These are phyloP conservation scores for Poecilus cupreus DNA, from an alignment of 2,888 invertebrate genomes.

Conservation along the genomic window DNA sequence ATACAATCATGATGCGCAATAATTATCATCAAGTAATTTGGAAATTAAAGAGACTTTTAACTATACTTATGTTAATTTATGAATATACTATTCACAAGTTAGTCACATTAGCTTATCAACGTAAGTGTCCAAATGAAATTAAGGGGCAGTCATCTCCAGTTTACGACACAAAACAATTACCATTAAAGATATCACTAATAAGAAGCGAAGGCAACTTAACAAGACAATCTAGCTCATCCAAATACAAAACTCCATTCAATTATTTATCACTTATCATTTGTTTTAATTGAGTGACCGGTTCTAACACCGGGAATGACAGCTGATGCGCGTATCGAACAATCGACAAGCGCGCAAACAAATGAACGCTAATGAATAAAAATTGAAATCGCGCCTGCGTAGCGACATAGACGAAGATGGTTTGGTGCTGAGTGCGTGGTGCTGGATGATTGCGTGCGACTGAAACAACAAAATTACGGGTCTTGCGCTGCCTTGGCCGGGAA, in stretches of 20 bases:
- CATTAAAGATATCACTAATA: constrained; percentile 52
- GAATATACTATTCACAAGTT: constrained; percentile 16
- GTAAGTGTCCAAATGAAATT: constrained; percentile 26
- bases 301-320: constrained; percentile 52
- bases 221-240: constrained; percentile 36
- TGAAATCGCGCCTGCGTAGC: constrained; percentile 31
- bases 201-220: constrained; percentile 24
- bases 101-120: constrained; percentile 19
- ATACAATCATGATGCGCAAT: not conserved
- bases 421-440: not conserved
- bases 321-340: constrained; percentile 55
- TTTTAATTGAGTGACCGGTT: constrained; percentile 60
- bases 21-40: constrained; percentile 22
- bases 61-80: constrained; percentile 26
- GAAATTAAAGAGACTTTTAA: constrained; percentile 1
- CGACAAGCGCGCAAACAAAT: constrained; percentile 48
- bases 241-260: constrained; percentile 46
- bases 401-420: not conserved
- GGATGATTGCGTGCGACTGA: constrained; percentile 48
- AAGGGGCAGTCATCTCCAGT: constrained; percentile 20
- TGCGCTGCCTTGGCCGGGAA: constrained; percentile 8
- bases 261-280: constrained; percentile 59
- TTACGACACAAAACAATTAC: constrained; percentile 46
- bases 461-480: constrained; percentile 58
- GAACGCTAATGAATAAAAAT: constrained; percentile 54